Conservation (phyloP, 2,888 invertebrate genomes). For the Himalopsyche japonica region DNA sequence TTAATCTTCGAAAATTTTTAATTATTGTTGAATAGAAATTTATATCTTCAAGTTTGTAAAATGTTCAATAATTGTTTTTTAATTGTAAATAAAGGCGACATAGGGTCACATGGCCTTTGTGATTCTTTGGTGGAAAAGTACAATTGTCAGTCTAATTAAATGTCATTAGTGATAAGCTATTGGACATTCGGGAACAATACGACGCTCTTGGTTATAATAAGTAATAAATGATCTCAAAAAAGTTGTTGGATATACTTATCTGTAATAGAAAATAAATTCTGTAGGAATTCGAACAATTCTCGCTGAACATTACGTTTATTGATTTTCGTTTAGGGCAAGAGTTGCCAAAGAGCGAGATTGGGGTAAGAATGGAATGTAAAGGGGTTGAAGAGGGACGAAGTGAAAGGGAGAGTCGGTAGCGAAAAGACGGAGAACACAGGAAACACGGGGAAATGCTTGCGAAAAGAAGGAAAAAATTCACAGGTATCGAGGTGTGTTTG, state of each 20-base stretch:
- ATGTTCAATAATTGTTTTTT: too few relatives aligned
- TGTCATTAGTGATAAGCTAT: too few relatives aligned
- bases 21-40: too few relatives aligned
- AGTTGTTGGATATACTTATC: not conserved
- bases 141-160: too few relatives aligned
- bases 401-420: not conserved
- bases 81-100: too few relatives aligned
- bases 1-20: too few relatives aligned
- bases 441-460: not conserved
- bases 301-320: slow-evolving; percentile 9
- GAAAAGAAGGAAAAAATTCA: not conserved
- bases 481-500: slow-evolving; percentile 2
- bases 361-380: not conserved
- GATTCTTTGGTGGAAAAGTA: too few relatives aligned
- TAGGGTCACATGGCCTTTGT: too few relatives aligned
- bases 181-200: too few relatives aligned
- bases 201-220: not conserved
- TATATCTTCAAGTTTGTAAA: too few relatives aligned
- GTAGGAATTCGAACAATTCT: not conserved
- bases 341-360: not conserved
- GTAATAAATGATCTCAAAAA: not conserved
- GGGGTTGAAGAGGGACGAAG: not conserved
- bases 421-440: not conserved
- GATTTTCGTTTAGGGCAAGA: slow-evolving; percentile 18
- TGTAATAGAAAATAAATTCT: not conserved